Evolutionary conservation across 2,888 invertebrate species (phyloP).

Genomic region (Himalopsyche kuldschensis): DNA sequence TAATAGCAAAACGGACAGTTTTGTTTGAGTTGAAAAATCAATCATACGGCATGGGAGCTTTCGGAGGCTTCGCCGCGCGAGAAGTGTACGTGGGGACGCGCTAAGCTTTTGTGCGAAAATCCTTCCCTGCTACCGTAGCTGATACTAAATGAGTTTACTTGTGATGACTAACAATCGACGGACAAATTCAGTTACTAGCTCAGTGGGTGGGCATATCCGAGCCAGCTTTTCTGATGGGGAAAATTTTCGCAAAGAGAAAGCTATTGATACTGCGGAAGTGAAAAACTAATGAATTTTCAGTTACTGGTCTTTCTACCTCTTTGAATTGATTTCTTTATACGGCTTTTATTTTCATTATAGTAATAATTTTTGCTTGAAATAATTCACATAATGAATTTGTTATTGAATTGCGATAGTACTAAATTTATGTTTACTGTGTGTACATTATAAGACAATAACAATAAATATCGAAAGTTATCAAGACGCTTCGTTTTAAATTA

Average conservation of each 20-base stretch:
- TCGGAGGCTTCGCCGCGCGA: not conserved
- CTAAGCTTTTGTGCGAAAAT: constrained; percentile 21
- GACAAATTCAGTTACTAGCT: constrained; percentile 20
- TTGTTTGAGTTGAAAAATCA: constrained; percentile 13
- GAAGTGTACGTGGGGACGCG: not conserved
- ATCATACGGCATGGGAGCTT: constrained; percentile 23
- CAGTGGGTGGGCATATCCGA: not conserved
- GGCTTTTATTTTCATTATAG: too few relatives aligned
- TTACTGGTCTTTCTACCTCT: not conserved
- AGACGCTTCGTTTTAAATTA: too few relatives aligned
- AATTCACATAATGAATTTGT: too few relatives aligned
- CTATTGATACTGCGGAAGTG: not conserved
- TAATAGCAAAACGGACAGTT: not conserved
- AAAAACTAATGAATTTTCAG: not conserved
- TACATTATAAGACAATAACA: too few relatives aligned
- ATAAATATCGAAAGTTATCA: too few relatives aligned
- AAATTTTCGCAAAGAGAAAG: not conserved
- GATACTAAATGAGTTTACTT: constrained; percentile 26
- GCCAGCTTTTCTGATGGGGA: not conserved
- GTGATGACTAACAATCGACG: constrained; percentile 18
- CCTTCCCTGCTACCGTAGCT: not conserved
- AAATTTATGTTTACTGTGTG: too few relatives aligned
- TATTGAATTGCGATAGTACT: too few relatives aligned
- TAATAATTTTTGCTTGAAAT: too few relatives aligned
- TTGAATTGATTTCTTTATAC: not conserved